A percentile compares a stretch with the other conserved stretches of the same genome.
Conservation (phyloP, 2,797 vertebrate genomes). For the Gymnoscopelus braueri region DNA sequence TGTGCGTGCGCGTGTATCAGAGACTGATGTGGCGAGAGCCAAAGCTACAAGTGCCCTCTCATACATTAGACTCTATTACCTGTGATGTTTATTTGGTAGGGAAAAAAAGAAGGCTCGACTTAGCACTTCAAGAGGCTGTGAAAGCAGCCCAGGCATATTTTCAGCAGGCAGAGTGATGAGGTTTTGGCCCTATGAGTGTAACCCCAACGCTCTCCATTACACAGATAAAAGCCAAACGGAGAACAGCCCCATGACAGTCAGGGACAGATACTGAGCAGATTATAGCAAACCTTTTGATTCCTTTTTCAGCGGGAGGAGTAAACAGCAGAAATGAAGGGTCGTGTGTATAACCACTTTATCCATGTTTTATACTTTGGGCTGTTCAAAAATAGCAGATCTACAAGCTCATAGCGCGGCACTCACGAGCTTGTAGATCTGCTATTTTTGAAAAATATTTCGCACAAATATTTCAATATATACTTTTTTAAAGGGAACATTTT, state of each 20-base stretch:
- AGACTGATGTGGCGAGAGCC: constrained; percentile 16
- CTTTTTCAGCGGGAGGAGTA: neutral
- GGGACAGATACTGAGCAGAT: neutral
- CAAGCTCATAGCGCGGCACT: no score
- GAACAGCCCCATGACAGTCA: neutral
- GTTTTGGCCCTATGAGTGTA: neutral
- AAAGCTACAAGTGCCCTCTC: constrained; percentile 21
- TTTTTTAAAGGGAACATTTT: no score
- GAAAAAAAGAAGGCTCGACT: neutral
- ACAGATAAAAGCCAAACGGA: neutral
- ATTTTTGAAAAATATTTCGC: no score
- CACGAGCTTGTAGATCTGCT: no score
- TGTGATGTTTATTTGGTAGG: constrained; percentile 19
- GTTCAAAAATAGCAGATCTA: no score
- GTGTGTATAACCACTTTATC: no score
- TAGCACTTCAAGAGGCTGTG: constrained; percentile 5
- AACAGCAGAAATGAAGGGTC: neutral
- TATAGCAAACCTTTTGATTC: neutral
- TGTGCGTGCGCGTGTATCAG: constrained; percentile 15
- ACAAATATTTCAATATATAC: no score
- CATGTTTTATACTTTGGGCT: no score
- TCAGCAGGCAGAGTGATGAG: neutral
- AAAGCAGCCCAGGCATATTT: neutral
- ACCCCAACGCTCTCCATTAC: neutral
- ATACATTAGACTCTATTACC: constrained; percentile 9